Percentiles rank a stretch among this genome's conserved stretches.
phyloP scores from a whole-genome alignment of 1,140 invertebrate genomes.

The Cherax destructor region DNA sequence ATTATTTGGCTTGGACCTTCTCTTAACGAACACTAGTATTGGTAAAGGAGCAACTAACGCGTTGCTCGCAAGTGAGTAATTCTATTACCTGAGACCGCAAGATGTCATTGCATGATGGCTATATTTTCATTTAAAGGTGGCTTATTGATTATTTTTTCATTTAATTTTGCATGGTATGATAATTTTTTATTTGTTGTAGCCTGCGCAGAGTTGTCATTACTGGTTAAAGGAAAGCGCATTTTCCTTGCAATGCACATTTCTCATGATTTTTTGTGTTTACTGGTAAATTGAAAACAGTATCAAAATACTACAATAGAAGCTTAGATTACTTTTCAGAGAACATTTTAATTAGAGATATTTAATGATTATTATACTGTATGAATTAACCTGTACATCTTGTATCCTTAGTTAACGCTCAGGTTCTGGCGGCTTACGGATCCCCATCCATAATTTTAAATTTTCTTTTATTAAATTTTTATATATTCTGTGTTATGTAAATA shows the following conservation, averaged over 20 bases:
- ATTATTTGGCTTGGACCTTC: slow-evolving; percentile 66
- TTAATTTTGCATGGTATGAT: neutral
- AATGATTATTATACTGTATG: too few relatives aligned
- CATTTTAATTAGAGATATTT: neutral
- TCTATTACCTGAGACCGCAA: slow-evolving; percentile 3
- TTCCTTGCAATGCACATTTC: neutral
- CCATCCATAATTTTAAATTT: too few relatives aligned
- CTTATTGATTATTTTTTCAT: neutral
- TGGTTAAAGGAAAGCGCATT: neutral
- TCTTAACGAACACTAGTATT: slow-evolving; percentile 65
- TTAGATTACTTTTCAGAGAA: neutral
- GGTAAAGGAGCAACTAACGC: slow-evolving; percentile 66
- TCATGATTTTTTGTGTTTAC: neutral
- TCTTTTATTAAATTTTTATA: too few relatives aligned
- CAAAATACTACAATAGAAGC: too few relatives aligned
- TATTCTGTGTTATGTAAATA: too few relatives aligned
- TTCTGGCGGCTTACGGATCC: too few relatives aligned
- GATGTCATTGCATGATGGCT: slow-evolving; percentile 23
- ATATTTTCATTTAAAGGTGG: slow-evolving; percentile 1
- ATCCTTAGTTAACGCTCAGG: too few relatives aligned
- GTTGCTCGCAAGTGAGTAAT: slow-evolving; percentile 66
- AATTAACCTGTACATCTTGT: too few relatives aligned
- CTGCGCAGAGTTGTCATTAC: neutral
- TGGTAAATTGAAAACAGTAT: too few relatives aligned
- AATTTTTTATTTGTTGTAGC: neutral